These are phyloP conservation scores for Tinea semifulvella DNA, from an alignment of 2,888 invertebrate species.

Conservation along the genomic window DNA sequence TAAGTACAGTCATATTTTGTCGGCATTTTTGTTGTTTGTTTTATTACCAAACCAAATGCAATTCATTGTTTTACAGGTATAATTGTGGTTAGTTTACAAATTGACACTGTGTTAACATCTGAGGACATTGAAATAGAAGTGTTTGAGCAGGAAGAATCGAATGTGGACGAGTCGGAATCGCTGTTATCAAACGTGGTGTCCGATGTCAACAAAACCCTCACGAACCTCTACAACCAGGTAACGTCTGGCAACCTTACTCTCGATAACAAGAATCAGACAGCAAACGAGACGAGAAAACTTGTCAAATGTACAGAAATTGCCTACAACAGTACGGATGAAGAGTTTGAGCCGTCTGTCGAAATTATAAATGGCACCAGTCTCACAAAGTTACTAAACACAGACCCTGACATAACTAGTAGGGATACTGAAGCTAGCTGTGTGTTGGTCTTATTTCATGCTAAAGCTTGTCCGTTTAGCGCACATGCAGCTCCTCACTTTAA, in stretches of 20 bases:
- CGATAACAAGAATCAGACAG: constrained; percentile 35
- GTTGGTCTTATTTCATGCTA: constrained; percentile 88
- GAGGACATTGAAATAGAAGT: constrained; percentile 25
- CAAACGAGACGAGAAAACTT: constrained; percentile 51
- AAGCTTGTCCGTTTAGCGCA: constrained; percentile 90
- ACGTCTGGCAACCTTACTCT: constrained; percentile 49
- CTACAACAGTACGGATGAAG: constrained; percentile 37
- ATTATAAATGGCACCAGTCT: constrained; percentile 77
- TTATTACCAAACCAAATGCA: background rate
- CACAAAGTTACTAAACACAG: constrained; percentile 70
- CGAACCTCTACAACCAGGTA: constrained; percentile 51
- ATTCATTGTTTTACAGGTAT: constrained; percentile 27
- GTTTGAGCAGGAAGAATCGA: constrained; percentile 31
- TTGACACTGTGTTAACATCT: constrained; percentile 48
- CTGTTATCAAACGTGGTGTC: constrained; percentile 52
- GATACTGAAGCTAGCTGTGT: constrained; percentile 74
- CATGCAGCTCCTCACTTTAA: constrained; percentile 91
- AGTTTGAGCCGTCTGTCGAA: constrained; percentile 58
- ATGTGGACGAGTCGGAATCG: constrained; percentile 56
- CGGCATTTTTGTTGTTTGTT: background rate
- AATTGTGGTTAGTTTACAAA: constrained; percentile 31
- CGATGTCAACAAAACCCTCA: constrained; percentile 55
- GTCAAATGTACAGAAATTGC: constrained; percentile 51
- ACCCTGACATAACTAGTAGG: constrained; percentile 72
- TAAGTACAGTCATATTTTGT: background rate